Percentiles rank a stretch among this genome's conserved stretches.
Evolutionary conservation across 1,140 invertebrate species (phyloP).

Genomic region (Cotesia vestalis): DNA sequence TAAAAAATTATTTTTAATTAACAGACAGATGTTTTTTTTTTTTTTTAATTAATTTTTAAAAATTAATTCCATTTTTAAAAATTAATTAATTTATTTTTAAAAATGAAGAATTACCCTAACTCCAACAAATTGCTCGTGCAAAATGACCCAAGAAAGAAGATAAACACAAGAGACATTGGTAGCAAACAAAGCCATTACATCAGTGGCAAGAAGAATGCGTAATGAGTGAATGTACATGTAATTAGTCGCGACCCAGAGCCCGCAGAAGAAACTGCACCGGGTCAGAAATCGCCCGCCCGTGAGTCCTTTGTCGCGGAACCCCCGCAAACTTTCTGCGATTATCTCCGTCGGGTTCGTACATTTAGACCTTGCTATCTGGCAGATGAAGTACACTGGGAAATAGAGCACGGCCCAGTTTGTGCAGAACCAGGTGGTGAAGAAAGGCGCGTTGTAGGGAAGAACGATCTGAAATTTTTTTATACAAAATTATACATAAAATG

Average conservation of each 20-base stretch:
- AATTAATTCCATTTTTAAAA: too few relatives aligned
- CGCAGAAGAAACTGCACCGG: slow-evolving; percentile 86
- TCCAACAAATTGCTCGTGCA: slow-evolving; percentile 96
- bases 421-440: slow-evolving; percentile 94
- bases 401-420: slow-evolving; percentile 93
- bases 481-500: background rate
- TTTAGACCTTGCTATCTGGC: slow-evolving; percentile 74
- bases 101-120: slow-evolving; percentile 77
- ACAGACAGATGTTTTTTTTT: too few relatives aligned
- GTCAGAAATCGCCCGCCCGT: slow-evolving; percentile 85
- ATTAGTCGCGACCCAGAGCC: slow-evolving; percentile 91
- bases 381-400: slow-evolving; percentile 87
- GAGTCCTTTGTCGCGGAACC: slow-evolving; percentile 87
- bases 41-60: background rate
- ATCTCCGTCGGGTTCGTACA: slow-evolving; percentile 80
- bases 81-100: too few relatives aligned
- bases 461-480: slow-evolving; percentile 65
- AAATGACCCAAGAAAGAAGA: slow-evolving; percentile 92
- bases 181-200: slow-evolving; percentile 91
- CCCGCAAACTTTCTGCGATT: slow-evolving; percentile 79
- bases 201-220: slow-evolving; percentile 85
- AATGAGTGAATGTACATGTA: slow-evolving; percentile 91
- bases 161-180: slow-evolving; percentile 94
- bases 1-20: background rate
- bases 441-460: slow-evolving; percentile 83